Conservation (phyloP, 2,888 invertebrate species). For the Ormyrus thymus region DNA sequence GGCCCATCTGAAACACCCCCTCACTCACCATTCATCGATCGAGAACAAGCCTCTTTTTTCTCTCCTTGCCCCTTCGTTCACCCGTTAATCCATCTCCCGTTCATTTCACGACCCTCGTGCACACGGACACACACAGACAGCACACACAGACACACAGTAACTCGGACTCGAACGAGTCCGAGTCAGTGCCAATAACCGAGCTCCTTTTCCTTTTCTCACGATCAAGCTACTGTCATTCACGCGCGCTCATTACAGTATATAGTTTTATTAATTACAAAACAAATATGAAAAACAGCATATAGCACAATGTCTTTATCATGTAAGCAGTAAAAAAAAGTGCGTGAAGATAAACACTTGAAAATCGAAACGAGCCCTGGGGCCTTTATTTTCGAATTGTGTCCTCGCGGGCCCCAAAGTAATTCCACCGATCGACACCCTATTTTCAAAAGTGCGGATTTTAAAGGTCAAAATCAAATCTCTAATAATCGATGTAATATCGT, state of each 20-base stretch:
- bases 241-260: conserved; percentile 10
- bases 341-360: conserved; percentile 51
- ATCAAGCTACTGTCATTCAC: background rate
- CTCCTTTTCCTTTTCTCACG: background rate
- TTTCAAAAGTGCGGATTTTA: conserved; percentile 40
- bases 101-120: background rate
- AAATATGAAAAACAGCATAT: conserved; percentile 21
- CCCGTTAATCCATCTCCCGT: background rate
- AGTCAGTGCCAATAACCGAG: conserved; percentile 39
- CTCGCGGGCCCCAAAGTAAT: conserved; percentile 66
- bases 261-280: conserved; percentile 10
- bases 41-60: background rate
- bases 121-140: background rate
- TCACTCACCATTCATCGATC: background rate
- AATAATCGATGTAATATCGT: conserved; percentile 19
- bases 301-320: conserved; percentile 48
- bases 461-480: conserved; percentile 19
- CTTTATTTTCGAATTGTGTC: conserved; percentile 68
- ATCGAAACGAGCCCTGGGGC: conserved; percentile 72
- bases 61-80: background rate
- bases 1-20: conserved; percentile 1
- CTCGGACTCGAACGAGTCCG: conserved; percentile 9
- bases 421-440: conserved; percentile 44
- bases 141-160: conserved; percentile 10
- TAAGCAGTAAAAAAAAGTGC: conserved; percentile 44